Conservation (phyloP, 2,113 vertebrate species). For the Empidonax traillii region DNA sequence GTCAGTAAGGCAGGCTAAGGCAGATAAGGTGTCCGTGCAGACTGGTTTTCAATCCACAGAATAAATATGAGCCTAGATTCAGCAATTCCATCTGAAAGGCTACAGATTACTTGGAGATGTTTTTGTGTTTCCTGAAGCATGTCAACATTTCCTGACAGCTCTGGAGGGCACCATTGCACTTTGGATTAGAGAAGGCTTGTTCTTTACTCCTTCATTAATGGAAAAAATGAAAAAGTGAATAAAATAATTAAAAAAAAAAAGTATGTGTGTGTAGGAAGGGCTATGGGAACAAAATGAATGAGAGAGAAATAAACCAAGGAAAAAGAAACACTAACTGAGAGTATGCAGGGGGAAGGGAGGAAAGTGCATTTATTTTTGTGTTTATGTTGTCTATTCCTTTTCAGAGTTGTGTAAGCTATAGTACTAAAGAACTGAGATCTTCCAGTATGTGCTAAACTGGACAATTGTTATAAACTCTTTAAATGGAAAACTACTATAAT, state of each 20-base stretch:
- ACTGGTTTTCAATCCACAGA: neutral
- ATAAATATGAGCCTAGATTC: conserved; percentile 3
- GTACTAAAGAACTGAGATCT: conserved; percentile 38
- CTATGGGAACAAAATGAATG: neutral
- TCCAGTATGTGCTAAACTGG: neutral
- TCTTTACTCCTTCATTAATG: conserved; percentile 32
- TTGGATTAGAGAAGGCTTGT: neutral
- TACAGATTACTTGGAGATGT: fast-evolving
- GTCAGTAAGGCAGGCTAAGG: conserved; percentile 25
- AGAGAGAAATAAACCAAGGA: neutral
- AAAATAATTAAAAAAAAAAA: neutral
- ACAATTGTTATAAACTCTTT: conserved; percentile 9
- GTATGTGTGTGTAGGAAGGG: neutral
- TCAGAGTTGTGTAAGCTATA: neutral
- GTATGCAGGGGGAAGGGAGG: neutral
- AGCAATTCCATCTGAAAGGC: neutral
- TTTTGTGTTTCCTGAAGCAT: neutral
- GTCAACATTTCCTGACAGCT: neutral
- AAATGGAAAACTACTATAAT: neutral
- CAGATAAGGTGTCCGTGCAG: conserved; percentile 22
- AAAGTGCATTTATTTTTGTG: neutral
- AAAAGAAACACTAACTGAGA: conserved; percentile 40
- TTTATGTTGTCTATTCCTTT: neutral
- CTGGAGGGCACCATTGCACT: conserved; percentile 79
- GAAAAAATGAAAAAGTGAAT: conserved; percentile 25